Conservation (phyloP, 2,797 vertebrate species). For the Anisognathus igniventris region DNA sequence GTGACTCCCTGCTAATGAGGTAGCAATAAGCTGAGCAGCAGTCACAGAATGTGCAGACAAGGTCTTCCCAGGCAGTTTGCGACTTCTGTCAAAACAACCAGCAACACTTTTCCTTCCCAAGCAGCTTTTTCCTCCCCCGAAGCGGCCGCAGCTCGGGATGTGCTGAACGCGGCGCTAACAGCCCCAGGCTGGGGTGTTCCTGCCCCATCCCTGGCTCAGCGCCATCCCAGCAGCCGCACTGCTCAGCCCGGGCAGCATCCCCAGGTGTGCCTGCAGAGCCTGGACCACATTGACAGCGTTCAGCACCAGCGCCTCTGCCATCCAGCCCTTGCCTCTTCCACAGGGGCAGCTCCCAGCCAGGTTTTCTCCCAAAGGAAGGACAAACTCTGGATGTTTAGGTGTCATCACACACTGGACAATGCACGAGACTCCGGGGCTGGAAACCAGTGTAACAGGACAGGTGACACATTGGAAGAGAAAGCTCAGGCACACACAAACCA, state of each 20-base stretch:
- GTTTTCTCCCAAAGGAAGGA: background rate
- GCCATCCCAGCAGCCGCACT: fast-evolving
- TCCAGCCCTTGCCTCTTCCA: background rate
- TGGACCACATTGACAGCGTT: fast-evolving
- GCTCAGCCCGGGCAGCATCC: background rate
- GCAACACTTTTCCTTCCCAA: background rate
- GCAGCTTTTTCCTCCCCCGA: background rate
- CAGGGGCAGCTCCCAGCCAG: background rate
- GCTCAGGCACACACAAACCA: background rate
- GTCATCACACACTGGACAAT: fast-evolving
- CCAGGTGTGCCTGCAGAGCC: background rate
- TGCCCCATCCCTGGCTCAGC: background rate
- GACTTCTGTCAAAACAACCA: background rate
- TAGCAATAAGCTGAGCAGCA: conserved; percentile 41
- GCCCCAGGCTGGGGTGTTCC: background rate
- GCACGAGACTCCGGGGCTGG: fast-evolving
- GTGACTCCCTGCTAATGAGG: conserved; percentile 50
- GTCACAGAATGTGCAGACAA: background rate
- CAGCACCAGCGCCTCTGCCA: background rate
- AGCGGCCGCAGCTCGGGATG: background rate
- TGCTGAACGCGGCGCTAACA: background rate
- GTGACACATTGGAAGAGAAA: fast-evolving
- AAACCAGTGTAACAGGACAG: fast-evolving
- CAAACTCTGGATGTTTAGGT: fast-evolving
- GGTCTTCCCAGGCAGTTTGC: conserved; percentile 5